These are phyloP conservation scores for Gobiocypris rarus DNA, from an alignment of 2,113 vertebrate genomes.

Conservation along the genomic window DNA sequence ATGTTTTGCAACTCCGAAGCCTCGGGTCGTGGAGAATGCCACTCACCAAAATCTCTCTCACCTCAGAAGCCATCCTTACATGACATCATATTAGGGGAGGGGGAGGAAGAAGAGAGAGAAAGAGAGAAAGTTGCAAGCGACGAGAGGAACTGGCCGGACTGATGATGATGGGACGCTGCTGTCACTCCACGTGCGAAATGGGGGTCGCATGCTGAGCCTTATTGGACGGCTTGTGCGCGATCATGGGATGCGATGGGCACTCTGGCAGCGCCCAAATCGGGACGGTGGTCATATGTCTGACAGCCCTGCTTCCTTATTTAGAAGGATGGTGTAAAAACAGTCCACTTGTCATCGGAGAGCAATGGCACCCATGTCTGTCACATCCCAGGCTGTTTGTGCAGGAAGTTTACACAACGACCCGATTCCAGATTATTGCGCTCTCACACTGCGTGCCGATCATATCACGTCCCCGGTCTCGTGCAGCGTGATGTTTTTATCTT, in stretches of 20 bases:
- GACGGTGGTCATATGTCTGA: slow-evolving; percentile 77
- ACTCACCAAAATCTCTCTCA: slow-evolving; percentile 82
- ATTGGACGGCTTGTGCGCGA: slow-evolving; percentile 75
- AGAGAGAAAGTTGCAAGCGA: slow-evolving; percentile 68
- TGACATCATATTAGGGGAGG: slow-evolving; percentile 81
- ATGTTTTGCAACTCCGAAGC: slow-evolving; percentile 84
- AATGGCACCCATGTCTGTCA: slow-evolving; percentile 76
- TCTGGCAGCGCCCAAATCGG: slow-evolving; percentile 80
- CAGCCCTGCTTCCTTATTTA: slow-evolving; percentile 86
- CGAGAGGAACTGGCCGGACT: slow-evolving; percentile 53
- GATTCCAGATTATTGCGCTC: slow-evolving; percentile 63
- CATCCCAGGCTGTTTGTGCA: slow-evolving; percentile 74
- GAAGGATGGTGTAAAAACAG: slow-evolving; percentile 88
- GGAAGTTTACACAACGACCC: slow-evolving; percentile 70
- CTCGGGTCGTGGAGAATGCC: slow-evolving; percentile 72
- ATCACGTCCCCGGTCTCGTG: background rate
- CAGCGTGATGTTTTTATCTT: background rate
- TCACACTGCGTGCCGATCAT: slow-evolving; percentile 19
- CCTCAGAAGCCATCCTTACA: slow-evolving; percentile 77
- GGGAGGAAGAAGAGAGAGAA: slow-evolving; percentile 37
- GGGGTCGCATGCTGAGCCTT: slow-evolving; percentile 67
- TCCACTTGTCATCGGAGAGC: slow-evolving; percentile 78
- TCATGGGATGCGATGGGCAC: slow-evolving; percentile 78
- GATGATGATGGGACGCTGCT: slow-evolving; percentile 61
- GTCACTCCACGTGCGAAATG: slow-evolving; percentile 74